Evolutionary conservation across 2,797 vertebrate genomes (phyloP), one percentile per base, ranked within the genome.

Genomic region (Melanotaenia maccullochi): DNA sequence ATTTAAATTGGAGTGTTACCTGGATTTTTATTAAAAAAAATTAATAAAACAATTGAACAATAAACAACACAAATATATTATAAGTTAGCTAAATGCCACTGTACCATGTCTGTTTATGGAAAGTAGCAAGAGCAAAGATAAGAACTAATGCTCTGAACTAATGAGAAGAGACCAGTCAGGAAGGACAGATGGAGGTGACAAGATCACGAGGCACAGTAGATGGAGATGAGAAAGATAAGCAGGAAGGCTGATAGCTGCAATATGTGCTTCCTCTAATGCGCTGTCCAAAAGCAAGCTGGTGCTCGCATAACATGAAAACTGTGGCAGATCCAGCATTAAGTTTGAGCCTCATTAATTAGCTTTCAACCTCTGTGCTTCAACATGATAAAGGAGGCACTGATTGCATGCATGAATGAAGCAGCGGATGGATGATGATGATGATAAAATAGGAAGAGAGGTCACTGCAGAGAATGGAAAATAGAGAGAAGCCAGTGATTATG

Each of bases 291-390:
- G 55, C 51, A 11, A 54, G 35, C 76, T 66, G 70, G 59, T 60
- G 49, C 68, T 71, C 5, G 25, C 74, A 55, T 81, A 83, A 83
- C 75, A 71, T 35, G 64, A 73, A 76, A 77, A 85, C 81, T 77
- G 68, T n/a, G 35, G 69, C 74, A 25, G 70, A 76, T 79, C 71
- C 51, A 25, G 4, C 83, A 76, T 85, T 75, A 84, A 80, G 61
- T 47, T 66, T 51, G 75, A 84, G 78, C 63, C 66, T 73, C 40
- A 36, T 83, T 89, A 92, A 91, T 91, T 93, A 90, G 84, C 84
- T 85, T 83, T 88, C 87, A 89, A 64, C 77, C 77, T 65, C 65
- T 51, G 66, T 65, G 67, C 77, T 80, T 84, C 75, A 36, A 44
- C 65, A n/a, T 76, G 85, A 86, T 84, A 57, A 86, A 85, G 69